Evolutionary conservation across 2,888 invertebrate species (phyloP).

Genomic region (Tridacna crocea): DNA sequence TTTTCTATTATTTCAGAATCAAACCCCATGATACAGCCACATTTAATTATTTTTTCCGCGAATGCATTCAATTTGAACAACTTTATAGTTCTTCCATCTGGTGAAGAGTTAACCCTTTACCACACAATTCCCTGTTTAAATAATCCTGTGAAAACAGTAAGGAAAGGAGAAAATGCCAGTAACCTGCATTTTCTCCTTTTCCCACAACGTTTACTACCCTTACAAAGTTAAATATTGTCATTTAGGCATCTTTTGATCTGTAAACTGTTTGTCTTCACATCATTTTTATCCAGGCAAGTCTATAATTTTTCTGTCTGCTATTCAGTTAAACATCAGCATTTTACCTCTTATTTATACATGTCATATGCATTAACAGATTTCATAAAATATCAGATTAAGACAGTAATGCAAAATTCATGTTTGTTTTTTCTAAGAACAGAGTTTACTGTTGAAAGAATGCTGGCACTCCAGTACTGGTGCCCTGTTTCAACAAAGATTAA

Average conservation of each 20-base stretch:
- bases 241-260: too few species aligned
- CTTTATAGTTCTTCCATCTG: too few species aligned
- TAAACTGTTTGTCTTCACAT: not conserved
- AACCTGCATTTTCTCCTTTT: not conserved
- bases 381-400: conserved; percentile 51
- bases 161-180: too few species aligned
- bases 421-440: conserved; percentile 44
- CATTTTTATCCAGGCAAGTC: not conserved
- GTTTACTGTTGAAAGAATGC: conserved; percentile 4
- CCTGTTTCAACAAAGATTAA: conserved; percentile 15
- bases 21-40: too few species aligned
- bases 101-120: too few species aligned
- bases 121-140: not conserved
- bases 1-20: too few species aligned
- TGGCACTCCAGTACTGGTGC: not conserved
- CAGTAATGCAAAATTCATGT: conserved; percentile 58
- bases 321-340: not conserved
- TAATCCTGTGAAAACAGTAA: not conserved
- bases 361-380: conserved; percentile 51
- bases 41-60: too few species aligned
- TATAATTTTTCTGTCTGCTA: not conserved
- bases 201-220: not conserved
- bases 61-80: too few species aligned
- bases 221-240: too few species aligned
- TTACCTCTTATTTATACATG: conserved; percentile 53